Conservation (phyloP, 2,797 vertebrate species). For the Netta rufina region DNA sequence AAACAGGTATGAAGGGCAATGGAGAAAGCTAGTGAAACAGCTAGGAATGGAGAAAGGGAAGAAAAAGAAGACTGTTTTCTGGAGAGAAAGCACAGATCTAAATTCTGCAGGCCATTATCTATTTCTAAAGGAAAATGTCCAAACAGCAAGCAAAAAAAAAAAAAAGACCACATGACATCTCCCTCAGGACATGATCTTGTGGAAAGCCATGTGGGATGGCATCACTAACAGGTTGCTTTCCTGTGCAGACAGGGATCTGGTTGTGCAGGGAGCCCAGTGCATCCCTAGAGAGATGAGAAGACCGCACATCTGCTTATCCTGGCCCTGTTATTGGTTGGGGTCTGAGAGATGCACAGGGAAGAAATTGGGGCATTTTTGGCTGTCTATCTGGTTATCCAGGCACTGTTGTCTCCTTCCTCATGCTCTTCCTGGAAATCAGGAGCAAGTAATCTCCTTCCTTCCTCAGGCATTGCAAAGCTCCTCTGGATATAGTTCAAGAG, state of each 20-base stretch:
- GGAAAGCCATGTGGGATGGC: background rate
- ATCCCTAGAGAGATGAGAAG: background rate
- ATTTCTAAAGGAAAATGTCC: background rate
- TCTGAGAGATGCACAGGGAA: background rate
- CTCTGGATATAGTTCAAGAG: background rate
- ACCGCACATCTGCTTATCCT: background rate
- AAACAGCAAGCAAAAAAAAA: background rate
- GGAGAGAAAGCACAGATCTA: background rate
- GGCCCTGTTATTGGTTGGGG: background rate
- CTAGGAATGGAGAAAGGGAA: background rate
- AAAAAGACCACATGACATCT: background rate
- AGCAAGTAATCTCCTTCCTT: background rate
- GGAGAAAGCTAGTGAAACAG: background rate
- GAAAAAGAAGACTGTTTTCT: background rate
- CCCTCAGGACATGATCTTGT: background rate
- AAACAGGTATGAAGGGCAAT: background rate
- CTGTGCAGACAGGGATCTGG: accelerated
- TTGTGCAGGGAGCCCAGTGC: background rate
- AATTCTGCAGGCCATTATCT: background rate
- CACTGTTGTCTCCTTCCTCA: background rate
- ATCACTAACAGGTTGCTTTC: accelerated
- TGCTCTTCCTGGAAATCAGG: background rate
- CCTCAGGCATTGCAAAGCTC: background rate
- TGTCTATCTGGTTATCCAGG: background rate
- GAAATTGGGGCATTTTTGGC: background rate